Conservation (phyloP, 1,140 invertebrate species). For the Diorhabda carinulata region DNA sequence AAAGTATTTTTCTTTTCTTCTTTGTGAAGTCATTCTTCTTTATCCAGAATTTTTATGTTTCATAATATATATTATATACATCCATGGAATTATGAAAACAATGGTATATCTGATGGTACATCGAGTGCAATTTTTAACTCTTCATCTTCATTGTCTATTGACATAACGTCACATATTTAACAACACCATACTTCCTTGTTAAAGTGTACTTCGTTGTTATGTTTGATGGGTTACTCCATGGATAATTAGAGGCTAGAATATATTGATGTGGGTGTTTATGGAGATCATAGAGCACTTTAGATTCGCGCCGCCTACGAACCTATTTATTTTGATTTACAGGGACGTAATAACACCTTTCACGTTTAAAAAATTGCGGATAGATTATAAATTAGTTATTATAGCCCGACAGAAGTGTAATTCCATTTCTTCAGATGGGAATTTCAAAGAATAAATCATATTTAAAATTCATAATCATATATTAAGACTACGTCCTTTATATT, state of each 20-base stretch:
- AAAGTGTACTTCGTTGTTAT: neutral
- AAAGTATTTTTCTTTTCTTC: too few relatives aligned
- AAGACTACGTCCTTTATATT: too few relatives aligned
- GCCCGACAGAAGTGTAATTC: too few relatives aligned
- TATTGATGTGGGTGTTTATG: neutral
- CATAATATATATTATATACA: too few relatives aligned
- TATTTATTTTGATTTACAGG: neutral
- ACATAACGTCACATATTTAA: neutral
- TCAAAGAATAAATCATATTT: too few relatives aligned
- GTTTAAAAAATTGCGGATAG: too few relatives aligned
- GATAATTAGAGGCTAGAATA: neutral
- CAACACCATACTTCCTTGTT: slow-evolving; percentile 1
- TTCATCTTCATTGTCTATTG: neutral
- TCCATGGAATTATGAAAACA: neutral
- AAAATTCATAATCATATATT: too few relatives aligned
- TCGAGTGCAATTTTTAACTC: neutral
- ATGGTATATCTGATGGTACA: neutral
- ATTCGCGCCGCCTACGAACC: neutral
- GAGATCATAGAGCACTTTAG: neutral
- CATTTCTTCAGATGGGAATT: too few relatives aligned
- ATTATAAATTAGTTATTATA: too few relatives aligned
- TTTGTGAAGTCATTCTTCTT: too few relatives aligned
- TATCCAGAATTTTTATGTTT: too few relatives aligned
- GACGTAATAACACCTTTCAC: neutral
- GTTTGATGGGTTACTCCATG: neutral